Conservation (phyloP, 2,113 vertebrate genomes). For the Tursiops truncatus region DNA sequence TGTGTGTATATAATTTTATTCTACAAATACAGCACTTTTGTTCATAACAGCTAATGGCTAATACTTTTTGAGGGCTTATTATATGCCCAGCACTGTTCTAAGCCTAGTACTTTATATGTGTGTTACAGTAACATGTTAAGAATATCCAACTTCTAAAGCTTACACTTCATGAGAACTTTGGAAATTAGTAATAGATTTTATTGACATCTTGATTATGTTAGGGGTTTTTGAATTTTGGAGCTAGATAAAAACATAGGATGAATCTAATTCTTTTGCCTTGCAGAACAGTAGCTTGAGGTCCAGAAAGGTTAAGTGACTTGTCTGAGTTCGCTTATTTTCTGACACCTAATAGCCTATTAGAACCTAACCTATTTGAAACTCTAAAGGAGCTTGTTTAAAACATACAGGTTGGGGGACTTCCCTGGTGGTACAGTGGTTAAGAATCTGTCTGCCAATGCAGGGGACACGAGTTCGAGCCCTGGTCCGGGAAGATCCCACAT, state of each 20-base stretch:
- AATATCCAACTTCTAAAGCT: background rate
- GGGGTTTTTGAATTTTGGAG: background rate
- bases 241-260: background rate
- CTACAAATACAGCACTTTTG: background rate
- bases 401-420: background rate
- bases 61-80: background rate
- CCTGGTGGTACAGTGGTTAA: too few species aligned
- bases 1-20: background rate
- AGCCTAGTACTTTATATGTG: background rate
- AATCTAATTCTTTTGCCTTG: slow-evolving; percentile 3
- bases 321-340: background rate
- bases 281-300: background rate
- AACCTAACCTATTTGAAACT: slow-evolving; percentile 15
- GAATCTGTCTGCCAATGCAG: too few species aligned
- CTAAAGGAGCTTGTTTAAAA: background rate
- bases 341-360: background rate
- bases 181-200: slow-evolving; percentile 24
- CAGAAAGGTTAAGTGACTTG: background rate
- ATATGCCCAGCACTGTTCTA: background rate
- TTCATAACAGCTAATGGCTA: background rate
- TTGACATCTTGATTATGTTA: background rate
- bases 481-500: too few species aligned
- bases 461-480: too few species aligned
- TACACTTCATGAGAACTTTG: background rate
- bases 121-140: background rate